These are phyloP conservation scores for Oligia fasciuncula DNA, from an alignment of 2,888 invertebrate genomes.

Conservation along the genomic window DNA sequence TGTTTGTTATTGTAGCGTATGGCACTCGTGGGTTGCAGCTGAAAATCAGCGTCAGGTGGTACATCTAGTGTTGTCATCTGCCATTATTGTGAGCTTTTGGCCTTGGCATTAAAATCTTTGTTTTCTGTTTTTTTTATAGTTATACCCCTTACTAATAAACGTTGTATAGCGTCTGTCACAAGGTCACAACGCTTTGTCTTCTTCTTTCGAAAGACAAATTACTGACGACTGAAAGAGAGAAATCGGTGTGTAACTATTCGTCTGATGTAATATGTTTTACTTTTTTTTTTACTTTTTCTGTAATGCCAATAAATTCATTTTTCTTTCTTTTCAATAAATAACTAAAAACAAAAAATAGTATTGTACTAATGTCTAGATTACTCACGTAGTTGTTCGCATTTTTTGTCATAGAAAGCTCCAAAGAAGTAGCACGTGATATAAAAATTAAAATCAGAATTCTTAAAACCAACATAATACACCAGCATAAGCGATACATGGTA, in stretches of 20 bases:
- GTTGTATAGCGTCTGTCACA: too few relatives aligned
- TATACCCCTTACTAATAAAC: background rate
- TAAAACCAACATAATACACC: constrained; percentile 55
- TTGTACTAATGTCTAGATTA: constrained; percentile 11
- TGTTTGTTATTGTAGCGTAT: background rate
- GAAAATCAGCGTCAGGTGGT: background rate
- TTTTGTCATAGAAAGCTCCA: constrained; percentile 62
- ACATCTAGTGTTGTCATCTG: background rate
- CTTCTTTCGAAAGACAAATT: too few relatives aligned
- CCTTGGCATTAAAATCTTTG: background rate
- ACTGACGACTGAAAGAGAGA: too few relatives aligned
- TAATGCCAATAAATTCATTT: too few relatives aligned
- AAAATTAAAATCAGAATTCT: constrained; percentile 56
- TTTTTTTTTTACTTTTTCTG: too few relatives aligned
- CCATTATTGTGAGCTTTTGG: background rate
- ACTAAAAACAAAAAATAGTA: background rate
- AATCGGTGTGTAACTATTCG: too few relatives aligned
- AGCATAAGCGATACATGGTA: constrained; percentile 19
- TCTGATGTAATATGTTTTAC: too few relatives aligned
- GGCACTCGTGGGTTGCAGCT: background rate
- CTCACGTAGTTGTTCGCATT: constrained; percentile 73
- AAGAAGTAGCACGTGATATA: constrained; percentile 34
- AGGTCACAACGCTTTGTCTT: too few relatives aligned
- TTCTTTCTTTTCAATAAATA: background rate
- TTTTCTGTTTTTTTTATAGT: background rate